These are phyloP conservation scores for Stenchaetothrips biformis DNA, from an alignment of 2,888 invertebrate genomes.

Conservation along the genomic window DNA sequence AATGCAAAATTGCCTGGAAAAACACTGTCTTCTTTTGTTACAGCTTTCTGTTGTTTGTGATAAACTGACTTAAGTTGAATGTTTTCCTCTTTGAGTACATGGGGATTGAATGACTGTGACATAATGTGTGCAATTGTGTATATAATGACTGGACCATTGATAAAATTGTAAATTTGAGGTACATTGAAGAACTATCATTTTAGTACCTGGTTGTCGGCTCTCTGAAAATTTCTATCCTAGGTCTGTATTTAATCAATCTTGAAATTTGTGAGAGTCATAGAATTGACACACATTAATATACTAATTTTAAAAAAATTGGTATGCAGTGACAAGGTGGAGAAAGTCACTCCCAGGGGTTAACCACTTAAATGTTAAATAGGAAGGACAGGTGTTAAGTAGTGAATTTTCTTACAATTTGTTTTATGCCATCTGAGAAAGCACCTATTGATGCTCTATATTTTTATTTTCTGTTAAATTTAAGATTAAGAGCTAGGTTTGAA, in stretches of 20 bases:
- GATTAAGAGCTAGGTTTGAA: background rate
- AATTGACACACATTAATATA: background rate
- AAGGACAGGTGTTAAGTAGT: background rate
- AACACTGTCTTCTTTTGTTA: background rate
- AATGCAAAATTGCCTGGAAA: background rate
- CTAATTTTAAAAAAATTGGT: background rate
- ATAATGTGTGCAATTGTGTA: slow-evolving; percentile 23
- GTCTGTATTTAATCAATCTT: background rate
- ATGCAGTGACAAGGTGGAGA: background rate
- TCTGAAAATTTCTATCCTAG: background rate
- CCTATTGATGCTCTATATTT: slow-evolving; percentile 12
- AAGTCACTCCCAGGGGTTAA: background rate
- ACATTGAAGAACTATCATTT: background rate
- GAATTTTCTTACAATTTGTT: background rate
- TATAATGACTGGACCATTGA: slow-evolving; percentile 12
- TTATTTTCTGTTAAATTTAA: slow-evolving; percentile 15
- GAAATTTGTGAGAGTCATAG: background rate
- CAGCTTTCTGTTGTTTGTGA: slow-evolving; percentile 18
- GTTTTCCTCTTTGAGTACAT: slow-evolving; percentile 2
- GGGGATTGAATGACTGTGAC: slow-evolving; percentile 16
- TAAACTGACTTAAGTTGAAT: slow-evolving; percentile 21
- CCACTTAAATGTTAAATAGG: too few species aligned
- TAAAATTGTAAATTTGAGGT: background rate
- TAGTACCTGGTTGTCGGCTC: background rate
- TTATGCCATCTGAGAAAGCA: slow-evolving; percentile 18